Evolutionary conservation across 1,140 invertebrate species (phyloP).

Genomic region (Lutraria rhynchaena): DNA sequence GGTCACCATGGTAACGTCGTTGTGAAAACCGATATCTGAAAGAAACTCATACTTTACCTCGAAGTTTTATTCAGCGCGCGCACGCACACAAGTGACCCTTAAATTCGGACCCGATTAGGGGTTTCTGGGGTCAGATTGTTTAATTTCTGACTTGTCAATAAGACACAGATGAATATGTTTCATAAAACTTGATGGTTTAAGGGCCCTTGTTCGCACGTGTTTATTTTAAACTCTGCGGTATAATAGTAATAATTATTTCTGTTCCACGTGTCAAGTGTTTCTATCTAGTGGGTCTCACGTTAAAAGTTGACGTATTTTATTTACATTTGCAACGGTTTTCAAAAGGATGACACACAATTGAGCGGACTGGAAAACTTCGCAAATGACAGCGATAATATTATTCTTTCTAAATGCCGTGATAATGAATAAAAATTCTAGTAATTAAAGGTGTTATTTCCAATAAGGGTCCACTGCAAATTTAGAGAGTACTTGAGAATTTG

Average conservation of each 20-base stretch:
- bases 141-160: conserved; percentile 52
- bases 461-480: conserved; percentile 29
- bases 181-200: conserved; percentile 58
- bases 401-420: conserved; percentile 19
- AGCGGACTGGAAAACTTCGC: conserved; percentile 24
- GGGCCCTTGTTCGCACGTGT: conserved; percentile 47
- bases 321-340: conserved; percentile 46
- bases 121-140: conserved; percentile 47
- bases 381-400: conserved; percentile 35
- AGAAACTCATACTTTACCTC: conserved; percentile 21
- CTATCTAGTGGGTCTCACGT: conserved; percentile 40
- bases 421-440: conserved; percentile 48
- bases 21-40: conserved; percentile 51
- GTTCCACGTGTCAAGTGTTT: conserved; percentile 49
- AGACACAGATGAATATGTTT: conserved; percentile 59
- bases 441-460: conserved; percentile 57
- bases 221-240: conserved; percentile 33
- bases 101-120: conserved; percentile 8
- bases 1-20: neutral
- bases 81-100: conserved; percentile 50
- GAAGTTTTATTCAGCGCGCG: neutral
- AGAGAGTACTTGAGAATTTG: conserved; percentile 18
- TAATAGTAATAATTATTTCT: conserved; percentile 54
- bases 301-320: conserved; percentile 50
- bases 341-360: conserved; percentile 46